A percentile compares a stretch with the other conserved stretches of the same genome.
phyloP scores from a whole-genome alignment of 2,113 vertebrate genomes.

The Triplophysa rosa region DNA sequence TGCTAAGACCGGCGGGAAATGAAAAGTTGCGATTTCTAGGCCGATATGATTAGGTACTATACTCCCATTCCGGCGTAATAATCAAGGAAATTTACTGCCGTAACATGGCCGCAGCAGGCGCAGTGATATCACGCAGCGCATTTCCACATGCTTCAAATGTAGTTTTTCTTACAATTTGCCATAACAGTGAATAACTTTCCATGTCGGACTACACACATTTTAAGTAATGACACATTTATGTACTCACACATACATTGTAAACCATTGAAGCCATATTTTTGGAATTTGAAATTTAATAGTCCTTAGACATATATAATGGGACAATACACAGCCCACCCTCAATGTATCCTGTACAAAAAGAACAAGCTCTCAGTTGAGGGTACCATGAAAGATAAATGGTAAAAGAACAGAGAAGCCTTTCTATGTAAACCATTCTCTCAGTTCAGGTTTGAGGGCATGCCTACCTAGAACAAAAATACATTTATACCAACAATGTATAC shows the following conservation, averaged over 20 bases:
- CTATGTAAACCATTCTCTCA: constrained; percentile 41
- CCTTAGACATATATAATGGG: constrained; percentile 39
- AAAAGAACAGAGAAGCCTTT: constrained; percentile 28
- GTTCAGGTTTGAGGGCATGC: constrained; percentile 46
- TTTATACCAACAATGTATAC: constrained; percentile 67
- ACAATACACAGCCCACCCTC: constrained; percentile 41
- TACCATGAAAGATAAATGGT: constrained; percentile 20
- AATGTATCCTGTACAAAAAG: constrained; percentile 33
- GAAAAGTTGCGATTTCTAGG: no score
- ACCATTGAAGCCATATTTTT: constrained; percentile 32
- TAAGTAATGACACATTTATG: background rate
- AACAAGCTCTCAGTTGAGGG: constrained; percentile 29
- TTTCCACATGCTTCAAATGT: no score
- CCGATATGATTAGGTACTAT: no score
- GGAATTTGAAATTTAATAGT: constrained; percentile 45
- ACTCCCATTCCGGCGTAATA: no score
- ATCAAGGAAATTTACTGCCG: no score
- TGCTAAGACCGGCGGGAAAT: no score
- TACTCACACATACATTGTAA: background rate
- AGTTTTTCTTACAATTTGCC: no score
- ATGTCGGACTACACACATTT: no score
- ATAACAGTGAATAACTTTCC: no score
- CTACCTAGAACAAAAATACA: constrained; percentile 56
- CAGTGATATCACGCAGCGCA: no score
- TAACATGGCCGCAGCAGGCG: no score